These are phyloP conservation scores for Crenichthys baileyi DNA, from an alignment of 2,797 vertebrate species.

Conservation along the genomic window DNA sequence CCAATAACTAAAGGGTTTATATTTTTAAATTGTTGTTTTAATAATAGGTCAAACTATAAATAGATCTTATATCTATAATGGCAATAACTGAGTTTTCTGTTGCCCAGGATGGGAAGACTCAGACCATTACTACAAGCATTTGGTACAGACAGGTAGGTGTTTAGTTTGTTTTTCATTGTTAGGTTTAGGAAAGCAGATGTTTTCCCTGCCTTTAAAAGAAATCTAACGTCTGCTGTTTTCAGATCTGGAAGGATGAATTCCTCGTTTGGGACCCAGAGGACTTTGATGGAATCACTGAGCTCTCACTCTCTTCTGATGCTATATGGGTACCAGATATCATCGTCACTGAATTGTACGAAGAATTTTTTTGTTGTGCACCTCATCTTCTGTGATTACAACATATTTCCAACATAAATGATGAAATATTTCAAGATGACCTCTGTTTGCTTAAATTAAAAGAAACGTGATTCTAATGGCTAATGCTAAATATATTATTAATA, in stretches of 20 bases:
- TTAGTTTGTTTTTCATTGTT: background rate
- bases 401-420: background rate
- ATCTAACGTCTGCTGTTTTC: conserved; percentile 19
- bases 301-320: conserved; percentile 85
- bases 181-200: background rate
- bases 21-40: background rate
- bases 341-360: conserved; percentile 87
- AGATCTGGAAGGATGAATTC: conserved; percentile 91
- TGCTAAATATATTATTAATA: too few species aligned
- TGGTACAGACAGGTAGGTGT: conserved; percentile 86
- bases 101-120: conserved; percentile 86
- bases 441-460: background rate
- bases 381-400: background rate
- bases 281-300: conserved; percentile 88
- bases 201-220: background rate
- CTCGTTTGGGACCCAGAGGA: conserved; percentile 88
- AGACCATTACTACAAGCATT: conserved; percentile 87
- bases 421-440: background rate
- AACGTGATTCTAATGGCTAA: background rate
- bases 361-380: background rate
- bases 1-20: background rate
- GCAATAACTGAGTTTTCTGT: background rate
- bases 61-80: background rate
- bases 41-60: background rate
- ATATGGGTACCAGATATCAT: conserved; percentile 91